Evolutionary conservation across 1,140 invertebrate species (phyloP).

Genomic region (Portunus trituberculatus): DNA sequence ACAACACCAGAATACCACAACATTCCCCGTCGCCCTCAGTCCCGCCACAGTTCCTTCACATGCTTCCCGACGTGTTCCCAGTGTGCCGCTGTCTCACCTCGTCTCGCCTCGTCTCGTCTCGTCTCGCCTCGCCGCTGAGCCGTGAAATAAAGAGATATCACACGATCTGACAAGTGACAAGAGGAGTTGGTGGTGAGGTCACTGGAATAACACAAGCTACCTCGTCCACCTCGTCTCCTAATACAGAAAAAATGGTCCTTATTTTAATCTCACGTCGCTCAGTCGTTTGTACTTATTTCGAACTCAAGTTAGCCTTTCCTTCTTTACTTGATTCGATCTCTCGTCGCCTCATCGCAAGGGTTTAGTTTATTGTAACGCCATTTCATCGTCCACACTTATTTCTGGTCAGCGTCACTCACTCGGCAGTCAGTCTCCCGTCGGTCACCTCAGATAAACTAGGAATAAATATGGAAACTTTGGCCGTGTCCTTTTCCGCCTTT

Average conservation of each 20-base stretch:
- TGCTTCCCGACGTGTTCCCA: not conserved
- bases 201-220: no score
- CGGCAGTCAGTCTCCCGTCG: not conserved
- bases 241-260: no score
- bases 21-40: not conserved
- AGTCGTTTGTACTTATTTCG: no score
- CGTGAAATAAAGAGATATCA: not conserved
- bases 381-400: not conserved
- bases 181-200: no score
- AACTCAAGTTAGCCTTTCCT: no score
- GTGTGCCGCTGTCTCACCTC: no score
- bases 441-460: not conserved
- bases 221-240: no score
- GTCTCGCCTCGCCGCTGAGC: not conserved
- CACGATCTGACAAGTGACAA: not conserved
- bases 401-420: not conserved
- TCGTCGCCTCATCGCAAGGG: no score
- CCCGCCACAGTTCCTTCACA: no score
- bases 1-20: not conserved
- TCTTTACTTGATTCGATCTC: no score
- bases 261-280: no score
- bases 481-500: not conserved
- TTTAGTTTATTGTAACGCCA: not conserved
- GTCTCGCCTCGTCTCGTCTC: not conserved
- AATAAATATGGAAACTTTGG: not conserved